Evolutionary conservation across 2,797 vertebrate genomes (phyloP), one percentile per base, ranked within the genome.

Genomic region (Microctenopoma steveboyesi): DNA sequence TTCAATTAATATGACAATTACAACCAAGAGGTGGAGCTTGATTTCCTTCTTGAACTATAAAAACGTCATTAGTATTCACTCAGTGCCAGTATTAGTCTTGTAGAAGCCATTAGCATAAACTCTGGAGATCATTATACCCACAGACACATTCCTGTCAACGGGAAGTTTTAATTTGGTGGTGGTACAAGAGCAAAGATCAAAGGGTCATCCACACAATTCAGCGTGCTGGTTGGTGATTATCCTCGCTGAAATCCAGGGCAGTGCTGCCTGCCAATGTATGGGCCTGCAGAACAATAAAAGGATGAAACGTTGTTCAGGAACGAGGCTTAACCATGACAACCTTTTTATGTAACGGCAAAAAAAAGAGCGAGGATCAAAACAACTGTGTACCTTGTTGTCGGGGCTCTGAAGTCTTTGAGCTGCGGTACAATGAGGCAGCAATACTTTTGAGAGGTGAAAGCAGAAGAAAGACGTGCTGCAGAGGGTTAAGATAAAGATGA

Each of bases 401-500:
- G 28, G 1, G 42, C 64, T 33, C 39, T 66, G 33, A 3, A 18
- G 49, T 67, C 25, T 67, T n/a, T 61, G 54, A 64, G 35, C 30
- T 43, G 4, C 40, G 18, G 64, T 49, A 14, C 61, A 22, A 28
- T 63, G 52, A 65, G 37, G 59, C 30, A 50, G 64, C 27, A 28
- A 16, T 16, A 55, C 56, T 37, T 46, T 59, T 7, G 57, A 72
- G 28, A 49, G 72, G 55, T 28, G 40, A 43, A 60, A n/a, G 40
- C 51, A 39, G 16, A 57, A 48, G 14, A 60, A 27, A 40, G 55
- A 50, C 69, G 28, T 40, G 72, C 65, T 65, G 63, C 25, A 78
- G 59, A 48, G 47, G 70, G 73, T 60, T 72, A 60, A 72, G 78
- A 72, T 63, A 52, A 57, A 61, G 60, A 78, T 59, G 77, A 74